Base-by-base conservation (phyloP, 2,113 vertebrate genomes). In the Myodes glareolus region DNA sequence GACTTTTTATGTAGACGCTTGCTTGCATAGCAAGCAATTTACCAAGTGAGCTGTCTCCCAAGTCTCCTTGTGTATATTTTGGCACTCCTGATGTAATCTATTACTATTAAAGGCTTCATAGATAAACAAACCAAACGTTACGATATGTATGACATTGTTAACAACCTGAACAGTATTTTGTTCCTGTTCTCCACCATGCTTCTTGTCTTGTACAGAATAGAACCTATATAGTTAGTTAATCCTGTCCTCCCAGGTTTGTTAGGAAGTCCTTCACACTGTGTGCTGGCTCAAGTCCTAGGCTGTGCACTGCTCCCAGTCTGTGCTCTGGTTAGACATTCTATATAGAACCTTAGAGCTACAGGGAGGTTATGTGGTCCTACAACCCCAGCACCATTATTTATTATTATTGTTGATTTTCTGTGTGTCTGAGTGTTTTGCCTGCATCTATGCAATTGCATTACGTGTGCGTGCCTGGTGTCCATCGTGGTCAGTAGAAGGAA, bases 111-210 rank as follows among this genome's bases (percentile, higher is more conserved):
- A 78, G 39, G 12, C 77, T 91, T 94, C 87, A 75, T 31, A 70
- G 47, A 31, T n/a, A 55, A 78, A 92, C 94, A 47, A 68, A 50
- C 45, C 81, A 90, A 78, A 73, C 80, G 21, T 90, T 82, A 86
- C 58, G 16, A 61, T 72, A 70, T 72, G 14, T 78, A 27, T 65
- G 29, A 39, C 80, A 67, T 76, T 39, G n/a, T 36, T 92, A 50
- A 94, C 31, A 67, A 42, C 31, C 45, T 63, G 21, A 47, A 50
- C 86, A 7, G 8, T 23, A 47, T n/a, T n/a, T 29, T 52, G 33
- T 63, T 70, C 39, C 61, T 82, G 33, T 58, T 82, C 13, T 80
- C 47, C 68, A 17, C 27, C 45, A 25, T 47, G 0, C 25, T 55
- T 85, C 63, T 92, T 93, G 91, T 75, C 80, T 85, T 89, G 78